Evolutionary conservation across 2,113 vertebrate genomes (phyloP).

Genomic region (Melanerpes formicivorus): DNA sequence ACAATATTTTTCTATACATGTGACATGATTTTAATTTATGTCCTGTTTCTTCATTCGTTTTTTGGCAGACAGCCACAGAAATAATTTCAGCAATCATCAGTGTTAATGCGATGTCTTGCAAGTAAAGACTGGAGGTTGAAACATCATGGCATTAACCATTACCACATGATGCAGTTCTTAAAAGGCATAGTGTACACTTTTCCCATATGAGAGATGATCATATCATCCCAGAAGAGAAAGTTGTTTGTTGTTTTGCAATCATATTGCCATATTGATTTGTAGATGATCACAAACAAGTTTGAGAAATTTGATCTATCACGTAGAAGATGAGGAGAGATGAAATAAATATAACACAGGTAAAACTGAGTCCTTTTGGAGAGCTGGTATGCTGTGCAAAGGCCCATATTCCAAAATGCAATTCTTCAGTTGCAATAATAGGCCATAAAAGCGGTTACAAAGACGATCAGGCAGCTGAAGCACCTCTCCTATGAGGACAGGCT

Average conservation of each 20-base stretch:
- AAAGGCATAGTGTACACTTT: neutral
- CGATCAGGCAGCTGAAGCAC: too few relatives aligned
- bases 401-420: neutral
- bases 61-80: neutral
- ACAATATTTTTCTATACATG: neutral
- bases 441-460: too few relatives aligned
- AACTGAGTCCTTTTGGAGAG: neutral
- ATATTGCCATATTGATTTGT: neutral
- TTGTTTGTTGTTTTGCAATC: neutral
- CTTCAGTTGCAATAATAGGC: too few relatives aligned
- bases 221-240: neutral
- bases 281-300: neutral
- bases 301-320: neutral
- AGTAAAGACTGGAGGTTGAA: neutral
- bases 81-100: neutral
- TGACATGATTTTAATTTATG: neutral
- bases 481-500: too few relatives aligned
- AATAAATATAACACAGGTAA: neutral
- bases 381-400: neutral
- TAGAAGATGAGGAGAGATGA: neutral
- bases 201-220: neutral
- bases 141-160: neutral
- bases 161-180: neutral
- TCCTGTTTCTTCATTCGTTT: neutral
- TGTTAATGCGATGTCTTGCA: neutral